Evolutionary conservation across 1,140 invertebrate genomes (phyloP), one percentile per base, ranked within the genome.

Genomic region (Heliothis subflexa): DNA sequence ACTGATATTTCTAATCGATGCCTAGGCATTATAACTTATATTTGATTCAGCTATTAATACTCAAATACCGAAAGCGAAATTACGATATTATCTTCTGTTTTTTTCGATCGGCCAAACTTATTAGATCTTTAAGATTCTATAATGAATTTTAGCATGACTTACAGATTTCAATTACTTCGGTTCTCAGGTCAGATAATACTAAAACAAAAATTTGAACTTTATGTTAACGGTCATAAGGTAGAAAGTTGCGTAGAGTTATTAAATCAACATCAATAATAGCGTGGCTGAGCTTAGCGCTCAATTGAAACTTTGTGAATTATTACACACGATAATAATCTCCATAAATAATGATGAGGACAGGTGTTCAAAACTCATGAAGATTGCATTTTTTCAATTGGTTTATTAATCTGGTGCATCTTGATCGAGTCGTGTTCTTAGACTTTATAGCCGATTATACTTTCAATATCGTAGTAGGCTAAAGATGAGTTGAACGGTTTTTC

Each of bases 271-370:
- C 72, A 68, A 80, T 80, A 73, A 68, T 47, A 73, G 70, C 50
- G 33, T 57, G 45, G 59, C 70, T 68, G 16, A 66, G 54, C 49
- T 64, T 79, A 73, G 59, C 28, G 61, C 54, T 54, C 91, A 93
- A 94, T 93, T 94, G 91, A 93, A 94, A 93, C 87, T 93, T 93
- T 90, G 90, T 94, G 91, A 94, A 93, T 92, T 93, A 94, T 93
- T 92, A 91, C 90, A 85, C 91, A 91, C 87, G 90, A 93, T 93
- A 90, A 93, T 92, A 93, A 93, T 93, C 90, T 93, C 82, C 85
- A 91, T 92, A 93, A 93, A 93, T 93, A 90, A 92, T 91, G 90
- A 91, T 89, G 88, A 85, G 80, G 80, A 71, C 50, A 78, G 64
- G 73, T 77, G 47, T 76, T 80, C 72, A 64, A 75, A 75, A 78